These are phyloP conservation scores for Smutsia temminckii DNA, from an alignment of 2,797 vertebrate genomes.

Conservation along the genomic window DNA sequence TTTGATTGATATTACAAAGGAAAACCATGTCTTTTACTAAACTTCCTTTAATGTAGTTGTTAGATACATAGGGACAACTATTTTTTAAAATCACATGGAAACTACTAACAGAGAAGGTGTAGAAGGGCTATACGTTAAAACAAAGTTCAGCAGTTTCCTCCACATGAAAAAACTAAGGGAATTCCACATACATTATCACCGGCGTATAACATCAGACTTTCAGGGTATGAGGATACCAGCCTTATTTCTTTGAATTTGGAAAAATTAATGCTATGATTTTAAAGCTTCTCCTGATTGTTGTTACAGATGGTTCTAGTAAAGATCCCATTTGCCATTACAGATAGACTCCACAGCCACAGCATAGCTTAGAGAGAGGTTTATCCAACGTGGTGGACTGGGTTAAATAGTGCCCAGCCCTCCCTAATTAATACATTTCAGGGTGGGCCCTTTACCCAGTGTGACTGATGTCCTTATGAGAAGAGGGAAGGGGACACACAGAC, in stretches of 20 bases:
- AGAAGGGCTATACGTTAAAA: not conserved
- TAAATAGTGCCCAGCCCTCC: not conserved
- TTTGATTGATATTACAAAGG: not conserved
- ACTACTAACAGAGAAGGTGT: not conserved
- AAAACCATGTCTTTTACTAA: conserved; percentile 16
- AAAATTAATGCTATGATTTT: not conserved
- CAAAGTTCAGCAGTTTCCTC: not conserved
- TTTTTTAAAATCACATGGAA: not conserved
- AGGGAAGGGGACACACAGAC: not conserved
- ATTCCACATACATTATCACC: not conserved
- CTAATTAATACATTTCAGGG: not conserved
- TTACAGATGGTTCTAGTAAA: not conserved
- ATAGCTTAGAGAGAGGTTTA: not conserved
- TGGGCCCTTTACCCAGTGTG: not conserved
- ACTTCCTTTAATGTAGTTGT: not conserved
- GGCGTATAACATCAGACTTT: not conserved
- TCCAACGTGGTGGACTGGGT: not conserved
- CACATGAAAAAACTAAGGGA: not conserved
- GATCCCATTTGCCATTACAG: not conserved
- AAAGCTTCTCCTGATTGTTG: not conserved
- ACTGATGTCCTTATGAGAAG: not conserved
- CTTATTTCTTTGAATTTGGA: not conserved
- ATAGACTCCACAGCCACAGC: not conserved
- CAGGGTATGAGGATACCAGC: not conserved
- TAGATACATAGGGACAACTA: not conserved